These are phyloP conservation scores for Lipotes vexillifer DNA, from an alignment of 2,113 vertebrate species.

Conservation along the genomic window DNA sequence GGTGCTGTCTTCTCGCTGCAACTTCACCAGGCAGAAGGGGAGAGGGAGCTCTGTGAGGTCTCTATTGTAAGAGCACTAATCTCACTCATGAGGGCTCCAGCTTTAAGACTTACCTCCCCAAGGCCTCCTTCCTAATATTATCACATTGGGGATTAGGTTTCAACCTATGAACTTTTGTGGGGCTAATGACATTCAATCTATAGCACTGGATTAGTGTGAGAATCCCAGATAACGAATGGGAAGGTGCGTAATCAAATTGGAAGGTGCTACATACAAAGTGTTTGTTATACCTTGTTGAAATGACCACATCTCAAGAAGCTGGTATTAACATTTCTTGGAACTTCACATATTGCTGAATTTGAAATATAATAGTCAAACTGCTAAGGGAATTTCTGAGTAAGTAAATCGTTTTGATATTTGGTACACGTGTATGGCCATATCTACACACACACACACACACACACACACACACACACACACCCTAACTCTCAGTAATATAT, in stretches of 20 bases:
- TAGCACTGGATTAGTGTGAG: not conserved
- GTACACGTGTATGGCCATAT: not conserved
- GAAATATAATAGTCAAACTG: not conserved
- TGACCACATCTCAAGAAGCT: not conserved
- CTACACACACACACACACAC: fast-evolving
- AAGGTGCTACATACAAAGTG: not conserved
- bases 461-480: fast-evolving
- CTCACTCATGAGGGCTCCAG: not conserved
- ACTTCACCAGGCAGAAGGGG: not conserved
- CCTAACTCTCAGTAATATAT: not conserved
- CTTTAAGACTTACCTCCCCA: not conserved
- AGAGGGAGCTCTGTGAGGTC: not conserved
- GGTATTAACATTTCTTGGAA: not conserved
- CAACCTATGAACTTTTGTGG: not conserved
- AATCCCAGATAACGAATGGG: not conserved
- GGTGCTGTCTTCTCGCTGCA: not conserved
- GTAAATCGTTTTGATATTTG: not conserved
- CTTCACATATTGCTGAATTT: not conserved
- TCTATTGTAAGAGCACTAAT: not conserved
- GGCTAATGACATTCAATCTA: not conserved
- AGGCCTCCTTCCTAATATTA: not conserved
- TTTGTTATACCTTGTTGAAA: not conserved
- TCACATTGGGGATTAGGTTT: not conserved
- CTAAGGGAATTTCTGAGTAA: not conserved
- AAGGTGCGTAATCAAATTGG: not conserved